Base-by-base conservation (phyloP, 2,888 invertebrate species). In the Polylopha cassiicola region DNA sequence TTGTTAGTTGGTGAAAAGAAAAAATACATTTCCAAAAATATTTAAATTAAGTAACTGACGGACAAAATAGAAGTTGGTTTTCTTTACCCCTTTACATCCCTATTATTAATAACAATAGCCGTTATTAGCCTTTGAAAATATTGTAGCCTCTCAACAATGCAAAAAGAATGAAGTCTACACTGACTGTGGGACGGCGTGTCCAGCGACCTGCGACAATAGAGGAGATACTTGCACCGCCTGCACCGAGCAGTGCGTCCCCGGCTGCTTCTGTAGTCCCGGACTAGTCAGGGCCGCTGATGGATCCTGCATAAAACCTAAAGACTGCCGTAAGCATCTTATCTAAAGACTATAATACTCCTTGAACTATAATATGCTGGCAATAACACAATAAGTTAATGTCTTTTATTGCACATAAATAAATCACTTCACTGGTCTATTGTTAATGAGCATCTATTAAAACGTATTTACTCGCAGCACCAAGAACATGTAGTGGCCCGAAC, bases 251-350 rank as follows among this genome's bases (percentile, higher is more conserved):
- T 80, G 78, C 46, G 53, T 37, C 2, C 70, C 70, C 3, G 60
- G 65, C 23, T 81, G 81, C 45, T 70, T 74, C 3, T 84, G 81
- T 49, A 48, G 57, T 9, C 67, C 73, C 7, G 75, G 74, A 0
- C 61, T 55, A 37, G 71, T 79, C 5, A 55, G 73, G 6, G 51
- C 52, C 24, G 38, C 29, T 4, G 44, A 53, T 6, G 50, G 49
- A 4, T 39, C 41, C 7, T 61, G 60, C 31, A 42, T 58, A 4
- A 26, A 27, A n/a, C 39, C 39, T 6, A 29, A 44, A 3, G 22
- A 46, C 13, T 50, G 50, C 18, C 46, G 50, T 50, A 21, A 42
- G 50, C n/a, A n/a, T n/a, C n/a, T n/a, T n/a, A n/a, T n/a, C n/a
- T 47, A 21, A 15, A 8, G 7, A 31, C 10, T 33, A 9, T 27